A percentile compares a stretch with the other conserved stretches of the same genome.
Evolutionary conservation across 2,113 vertebrate genomes (phyloP).

Genomic region (Lonchura striata): DNA sequence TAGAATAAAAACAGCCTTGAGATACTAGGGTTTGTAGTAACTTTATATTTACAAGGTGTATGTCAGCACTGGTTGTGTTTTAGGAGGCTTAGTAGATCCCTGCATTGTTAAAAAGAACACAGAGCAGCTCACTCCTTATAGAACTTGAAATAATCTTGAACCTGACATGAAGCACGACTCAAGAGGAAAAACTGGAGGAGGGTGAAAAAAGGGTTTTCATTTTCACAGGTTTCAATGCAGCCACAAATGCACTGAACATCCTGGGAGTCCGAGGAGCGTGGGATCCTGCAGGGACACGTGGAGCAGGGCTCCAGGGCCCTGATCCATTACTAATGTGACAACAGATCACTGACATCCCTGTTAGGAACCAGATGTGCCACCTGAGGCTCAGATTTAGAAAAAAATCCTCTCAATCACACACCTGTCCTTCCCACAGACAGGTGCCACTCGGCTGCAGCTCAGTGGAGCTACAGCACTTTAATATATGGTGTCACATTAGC

Average conservation of each 20-base stretch:
- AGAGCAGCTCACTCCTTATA: background rate
- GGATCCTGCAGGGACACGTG: accelerated
- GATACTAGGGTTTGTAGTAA: background rate
- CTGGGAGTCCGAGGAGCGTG: accelerated
- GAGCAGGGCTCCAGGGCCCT: background rate
- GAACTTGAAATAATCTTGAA: background rate
- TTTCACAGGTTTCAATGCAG: background rate
- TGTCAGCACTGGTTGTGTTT: background rate
- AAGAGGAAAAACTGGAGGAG: no score
- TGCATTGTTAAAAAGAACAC: background rate
- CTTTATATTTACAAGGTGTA: background rate
- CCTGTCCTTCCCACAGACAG: background rate
- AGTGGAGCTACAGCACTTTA: background rate
- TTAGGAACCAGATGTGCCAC: background rate
- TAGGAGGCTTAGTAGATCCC: background rate
- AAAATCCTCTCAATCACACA: accelerated
- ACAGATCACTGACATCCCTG: background rate
- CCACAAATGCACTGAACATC: accelerated
- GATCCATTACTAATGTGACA: background rate
- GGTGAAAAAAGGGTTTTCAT: background rate
- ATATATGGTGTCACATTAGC: background rate
- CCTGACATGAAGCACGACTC: background rate
- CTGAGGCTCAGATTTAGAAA: background rate
- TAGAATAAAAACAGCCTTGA: background rate
- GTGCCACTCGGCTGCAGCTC: background rate